Conservation (phyloP, 2,888 invertebrate species). For the Venusia cambrica region DNA sequence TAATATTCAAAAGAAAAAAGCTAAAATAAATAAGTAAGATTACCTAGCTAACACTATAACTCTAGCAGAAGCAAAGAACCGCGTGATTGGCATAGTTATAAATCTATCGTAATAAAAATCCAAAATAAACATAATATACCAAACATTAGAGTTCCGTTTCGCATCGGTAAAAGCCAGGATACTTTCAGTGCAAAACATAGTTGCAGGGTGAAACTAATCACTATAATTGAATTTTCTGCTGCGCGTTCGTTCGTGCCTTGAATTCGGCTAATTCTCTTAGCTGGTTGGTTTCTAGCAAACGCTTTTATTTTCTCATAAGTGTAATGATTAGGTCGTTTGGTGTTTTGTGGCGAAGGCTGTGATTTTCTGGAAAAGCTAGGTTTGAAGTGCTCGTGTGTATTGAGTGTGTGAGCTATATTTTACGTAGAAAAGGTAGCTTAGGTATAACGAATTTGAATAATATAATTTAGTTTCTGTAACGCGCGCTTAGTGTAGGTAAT, state of each 20-base stretch:
- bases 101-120: slow-evolving; percentile 13
- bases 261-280: slow-evolving; percentile 66
- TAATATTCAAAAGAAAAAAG: too few species aligned
- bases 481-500: too few species aligned
- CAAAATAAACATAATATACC: slow-evolving; percentile 24
- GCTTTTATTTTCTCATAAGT: slow-evolving; percentile 53
- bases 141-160: slow-evolving; percentile 36
- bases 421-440: too few species aligned
- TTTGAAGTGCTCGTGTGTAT: too few species aligned
- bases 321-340: slow-evolving; percentile 39
- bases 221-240: slow-evolving; percentile 69
- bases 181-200: slow-evolving; percentile 52
- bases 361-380: not conserved
- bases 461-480: too few species aligned
- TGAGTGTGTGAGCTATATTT: too few species aligned
- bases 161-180: slow-evolving; percentile 32
- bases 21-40: too few species aligned
- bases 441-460: too few species aligned
- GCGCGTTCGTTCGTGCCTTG: slow-evolving; percentile 59
- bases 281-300: slow-evolving; percentile 54
- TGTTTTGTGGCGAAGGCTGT: slow-evolving; percentile 28
- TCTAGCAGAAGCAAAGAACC: slow-evolving; percentile 46
- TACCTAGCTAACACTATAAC: too few species aligned
- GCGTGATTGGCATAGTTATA: slow-evolving; percentile 51
- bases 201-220: slow-evolving; percentile 70